Evolutionary conservation across 2,113 vertebrate species (phyloP).

Genomic region (Peromyscus californicus): DNA sequence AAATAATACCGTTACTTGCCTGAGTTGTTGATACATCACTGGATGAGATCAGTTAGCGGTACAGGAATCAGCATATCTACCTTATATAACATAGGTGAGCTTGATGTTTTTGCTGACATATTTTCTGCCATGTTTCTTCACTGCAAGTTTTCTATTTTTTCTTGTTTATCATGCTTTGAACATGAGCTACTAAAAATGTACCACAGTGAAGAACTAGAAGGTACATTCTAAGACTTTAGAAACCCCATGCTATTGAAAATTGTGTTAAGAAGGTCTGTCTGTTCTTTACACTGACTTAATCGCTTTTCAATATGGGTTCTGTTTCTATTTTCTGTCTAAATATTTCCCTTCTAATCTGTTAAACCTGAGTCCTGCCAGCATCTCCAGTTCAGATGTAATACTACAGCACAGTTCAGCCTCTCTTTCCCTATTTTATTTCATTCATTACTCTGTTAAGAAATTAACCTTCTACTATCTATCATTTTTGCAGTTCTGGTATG

Average conservation of each 20-base stretch:
- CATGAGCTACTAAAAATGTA: background rate
- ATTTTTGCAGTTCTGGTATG: background rate
- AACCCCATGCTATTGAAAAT: background rate
- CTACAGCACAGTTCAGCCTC: background rate
- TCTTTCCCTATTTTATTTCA: background rate
- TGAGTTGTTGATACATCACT: background rate
- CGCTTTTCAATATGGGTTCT: no score
- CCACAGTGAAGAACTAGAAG: background rate
- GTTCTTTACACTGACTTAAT: background rate
- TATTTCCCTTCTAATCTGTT: no score
- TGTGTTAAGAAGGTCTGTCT: background rate
- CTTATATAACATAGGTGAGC: background rate
- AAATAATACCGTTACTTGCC: background rate
- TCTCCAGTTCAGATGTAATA: background rate
- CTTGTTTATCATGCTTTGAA: background rate
- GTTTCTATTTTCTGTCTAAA: background rate
- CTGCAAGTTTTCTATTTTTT: background rate
- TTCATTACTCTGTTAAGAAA: background rate
- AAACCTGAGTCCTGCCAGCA: background rate
- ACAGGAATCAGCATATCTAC: background rate
- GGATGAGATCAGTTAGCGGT: background rate
- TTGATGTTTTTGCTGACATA: background rate
- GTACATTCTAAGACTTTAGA: background rate
- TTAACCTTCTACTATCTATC: background rate
- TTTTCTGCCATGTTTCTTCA: background rate